Evolutionary conservation across 1,140 invertebrate genomes (phyloP), one percentile per base, ranked within the genome.

Genomic region (Trichoplusia ni): DNA sequence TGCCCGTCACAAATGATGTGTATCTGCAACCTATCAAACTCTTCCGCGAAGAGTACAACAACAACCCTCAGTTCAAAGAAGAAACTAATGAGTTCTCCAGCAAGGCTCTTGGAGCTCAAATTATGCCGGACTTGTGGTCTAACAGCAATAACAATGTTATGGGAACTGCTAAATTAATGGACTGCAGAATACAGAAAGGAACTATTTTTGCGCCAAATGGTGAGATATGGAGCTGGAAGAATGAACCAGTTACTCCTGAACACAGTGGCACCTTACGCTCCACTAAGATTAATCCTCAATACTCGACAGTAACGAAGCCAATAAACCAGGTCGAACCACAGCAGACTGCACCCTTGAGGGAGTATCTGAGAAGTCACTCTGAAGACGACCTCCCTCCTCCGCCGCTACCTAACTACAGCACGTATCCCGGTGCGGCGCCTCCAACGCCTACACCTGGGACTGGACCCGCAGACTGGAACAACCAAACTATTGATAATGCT

Each of bases 11-110:
- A 6, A 84, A 87, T 64, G 92, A 92, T 75, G 89, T 92, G 16
- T 84, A 92, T 58, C 67, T 93, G 33, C 84, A 89, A 65, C 92
- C 92, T 3, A 90, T 93, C 21, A 91, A 92, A 64, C 74, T 90
- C 2, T 89, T 93, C 35, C 80, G 92, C 18, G 84, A 92, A 21
- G 92, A 92, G 71, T 90, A 92, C 49, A 87, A 92, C 14, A 88
- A 80, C 35, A 92, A 93, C 71, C 82, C 90, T 23, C 89, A 92
- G 67, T 89, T 93, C 25, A 90, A 90, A 37, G 91, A 92, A 4
- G 92, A 92, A 67, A 89, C 91, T 0, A 91, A 86, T 68, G 91
- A 92, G 49, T 91, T 92, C 65, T 92, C 91, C 1, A 74, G 68
- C 47, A 91, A 91, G 65, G 71, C 90, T n/a, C 82, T 92, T 11